These are phyloP conservation scores for Ditula angustiorana DNA, from an alignment of 2,888 invertebrate species.

Conservation along the genomic window DNA sequence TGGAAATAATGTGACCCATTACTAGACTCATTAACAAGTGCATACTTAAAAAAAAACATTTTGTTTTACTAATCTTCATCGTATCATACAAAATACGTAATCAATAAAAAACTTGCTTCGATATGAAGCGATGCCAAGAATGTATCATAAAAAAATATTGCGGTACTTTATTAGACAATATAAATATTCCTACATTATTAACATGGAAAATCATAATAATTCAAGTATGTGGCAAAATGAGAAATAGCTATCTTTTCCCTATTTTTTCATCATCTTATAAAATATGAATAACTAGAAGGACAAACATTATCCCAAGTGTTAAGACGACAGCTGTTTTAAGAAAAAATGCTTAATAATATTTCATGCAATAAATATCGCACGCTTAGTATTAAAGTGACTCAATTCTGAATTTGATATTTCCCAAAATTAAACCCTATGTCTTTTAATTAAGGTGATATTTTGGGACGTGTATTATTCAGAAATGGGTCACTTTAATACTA, in stretches of 20 bases:
- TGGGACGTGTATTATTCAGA: too few relatives aligned
- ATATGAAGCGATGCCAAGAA: neutral
- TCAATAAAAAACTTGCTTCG: neutral
- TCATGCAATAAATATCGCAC: too few relatives aligned
- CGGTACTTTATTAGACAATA: constrained; percentile 8
- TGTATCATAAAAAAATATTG: neutral
- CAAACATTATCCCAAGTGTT: neutral
- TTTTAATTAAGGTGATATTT: too few relatives aligned
- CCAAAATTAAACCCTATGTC: too few relatives aligned
- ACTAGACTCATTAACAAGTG: too few relatives aligned
- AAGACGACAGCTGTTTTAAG: neutral
- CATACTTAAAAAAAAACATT: too few relatives aligned
- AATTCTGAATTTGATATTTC: too few relatives aligned
- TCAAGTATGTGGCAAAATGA: constrained; percentile 18
- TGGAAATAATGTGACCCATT: too few relatives aligned
- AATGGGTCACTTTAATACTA: too few relatives aligned
- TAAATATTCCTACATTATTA: constrained; percentile 21
- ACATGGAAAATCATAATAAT: constrained; percentile 5
- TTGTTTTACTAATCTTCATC: too few relatives aligned
- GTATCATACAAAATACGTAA: too few relatives aligned
- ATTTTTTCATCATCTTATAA: constrained; percentile 22
- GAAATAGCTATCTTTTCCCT: constrained; percentile 14
- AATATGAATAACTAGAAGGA: constrained; percentile 28
- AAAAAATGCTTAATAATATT: neutral
- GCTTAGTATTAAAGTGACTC: too few relatives aligned